phyloP scores from a whole-genome alignment of 23 tunicate species.

The Diplosoma virens region DNA sequence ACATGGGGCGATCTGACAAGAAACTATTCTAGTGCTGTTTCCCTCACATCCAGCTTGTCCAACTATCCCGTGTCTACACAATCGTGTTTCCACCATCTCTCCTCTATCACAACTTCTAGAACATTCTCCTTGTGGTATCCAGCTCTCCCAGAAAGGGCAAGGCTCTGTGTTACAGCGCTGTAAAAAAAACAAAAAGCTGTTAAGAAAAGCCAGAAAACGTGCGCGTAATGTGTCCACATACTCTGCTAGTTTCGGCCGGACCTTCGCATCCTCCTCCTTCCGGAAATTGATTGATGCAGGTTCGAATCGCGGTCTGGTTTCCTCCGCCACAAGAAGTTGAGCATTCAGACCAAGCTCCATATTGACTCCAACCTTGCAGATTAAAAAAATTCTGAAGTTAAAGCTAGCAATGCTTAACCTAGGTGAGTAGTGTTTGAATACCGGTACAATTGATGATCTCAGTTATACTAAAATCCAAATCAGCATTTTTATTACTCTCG shows the following conservation, averaged over 20 bases:
- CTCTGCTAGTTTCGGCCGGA: neutral
- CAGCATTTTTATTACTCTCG: no score
- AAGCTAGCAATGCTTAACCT: no score
- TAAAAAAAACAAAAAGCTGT: no score
- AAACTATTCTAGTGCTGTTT: neutral
- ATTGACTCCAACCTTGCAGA: no score
- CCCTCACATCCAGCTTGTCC: slow-evolving; percentile 31
- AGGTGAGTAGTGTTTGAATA: no score
- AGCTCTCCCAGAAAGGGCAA: slow-evolving; percentile 8
- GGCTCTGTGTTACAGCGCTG: neutral
- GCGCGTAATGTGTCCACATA: neutral
- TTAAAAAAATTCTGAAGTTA: no score
- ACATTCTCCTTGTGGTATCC: slow-evolving; percentile 19
- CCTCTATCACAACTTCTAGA: slow-evolving; percentile 12
- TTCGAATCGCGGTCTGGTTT: neutral
- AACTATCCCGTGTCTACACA: neutral
- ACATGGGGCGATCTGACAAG: neutral
- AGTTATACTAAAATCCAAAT: no score
- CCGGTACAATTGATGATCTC: no score
- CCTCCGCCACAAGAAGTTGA: slow-evolving; percentile 47
- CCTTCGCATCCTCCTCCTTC: slow-evolving; percentile 27
- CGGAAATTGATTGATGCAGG: slow-evolving; percentile 1
- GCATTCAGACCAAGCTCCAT: slow-evolving; percentile 10
- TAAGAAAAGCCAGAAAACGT: no score
- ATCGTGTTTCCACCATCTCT: neutral